Percentiles rank a stretch among this genome's conserved stretches.
phyloP scores from a whole-genome alignment of 2,888 invertebrate genomes.

The Machimus atricapillus region DNA sequence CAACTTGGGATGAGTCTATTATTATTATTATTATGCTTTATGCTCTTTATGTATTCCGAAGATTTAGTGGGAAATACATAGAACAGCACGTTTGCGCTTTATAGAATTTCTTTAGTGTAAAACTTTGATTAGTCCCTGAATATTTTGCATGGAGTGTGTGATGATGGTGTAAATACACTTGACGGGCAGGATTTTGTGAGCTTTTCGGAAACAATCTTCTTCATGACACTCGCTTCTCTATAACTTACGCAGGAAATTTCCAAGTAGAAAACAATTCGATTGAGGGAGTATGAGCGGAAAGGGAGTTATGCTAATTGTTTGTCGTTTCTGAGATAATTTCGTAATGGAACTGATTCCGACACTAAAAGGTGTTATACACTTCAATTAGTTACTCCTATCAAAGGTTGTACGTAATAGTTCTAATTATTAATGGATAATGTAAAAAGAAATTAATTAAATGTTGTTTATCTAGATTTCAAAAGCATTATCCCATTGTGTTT shows the following conservation, averaged over 20 bases:
- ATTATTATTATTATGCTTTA: not conserved
- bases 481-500: too few species aligned
- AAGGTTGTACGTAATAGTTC: not conserved
- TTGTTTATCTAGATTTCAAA: too few species aligned
- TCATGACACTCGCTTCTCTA: not conserved
- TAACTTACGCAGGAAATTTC: not conserved
- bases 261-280: not conserved
- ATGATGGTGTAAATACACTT: not conserved
- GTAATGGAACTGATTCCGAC: not conserved
- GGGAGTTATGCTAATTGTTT: not conserved
- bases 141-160: not conserved
- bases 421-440: too few species aligned
- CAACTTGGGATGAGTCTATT: not conserved
- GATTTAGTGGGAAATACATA: not conserved
- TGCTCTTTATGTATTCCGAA: not conserved
- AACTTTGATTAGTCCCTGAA: not conserved
- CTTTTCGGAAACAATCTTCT: not conserved
- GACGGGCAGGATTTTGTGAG: not conserved
- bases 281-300: not conserved
- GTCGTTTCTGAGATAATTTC: not conserved
- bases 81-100: not conserved
- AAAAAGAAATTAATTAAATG: too few species aligned
- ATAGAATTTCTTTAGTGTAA: not conserved
- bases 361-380: not conserved
- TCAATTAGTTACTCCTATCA: not conserved